A percentile compares a stretch with the other conserved stretches of the same genome.
Conservation (phyloP, 2,888 invertebrate species). For the Horisme vitalbata region DNA sequence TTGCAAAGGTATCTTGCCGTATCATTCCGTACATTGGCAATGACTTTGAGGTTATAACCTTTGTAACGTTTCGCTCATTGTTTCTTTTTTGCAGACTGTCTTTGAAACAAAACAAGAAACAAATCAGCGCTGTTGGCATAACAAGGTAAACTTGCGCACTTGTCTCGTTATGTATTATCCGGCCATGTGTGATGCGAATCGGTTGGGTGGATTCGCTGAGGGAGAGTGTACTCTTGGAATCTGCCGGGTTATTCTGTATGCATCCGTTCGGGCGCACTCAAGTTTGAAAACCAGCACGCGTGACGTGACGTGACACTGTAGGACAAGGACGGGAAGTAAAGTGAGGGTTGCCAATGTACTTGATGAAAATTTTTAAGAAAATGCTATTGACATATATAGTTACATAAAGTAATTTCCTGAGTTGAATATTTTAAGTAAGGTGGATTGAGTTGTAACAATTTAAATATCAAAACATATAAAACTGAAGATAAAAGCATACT, state of each 20-base stretch:
- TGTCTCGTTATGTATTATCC: conserved; percentile 58
- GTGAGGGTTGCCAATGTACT: conserved; percentile 32
- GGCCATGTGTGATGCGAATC: conserved; percentile 43
- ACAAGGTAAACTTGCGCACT: conserved; percentile 57
- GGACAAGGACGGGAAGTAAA: conserved; percentile 56
- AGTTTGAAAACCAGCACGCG: conserved; percentile 68
- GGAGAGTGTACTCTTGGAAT: conserved; percentile 43
- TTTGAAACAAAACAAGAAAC: conserved; percentile 43
- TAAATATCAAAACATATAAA: too few species aligned
- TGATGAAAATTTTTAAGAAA: conserved; percentile 19
- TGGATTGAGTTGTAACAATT: too few species aligned
- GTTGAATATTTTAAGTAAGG: too few species aligned
- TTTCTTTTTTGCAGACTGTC: conserved; percentile 28
- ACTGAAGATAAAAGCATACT: too few species aligned
- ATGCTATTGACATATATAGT: too few species aligned
- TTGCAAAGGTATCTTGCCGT: too few species aligned
- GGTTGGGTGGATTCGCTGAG: conserved; percentile 35
- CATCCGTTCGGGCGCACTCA: conserved; percentile 61
- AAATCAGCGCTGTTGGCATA: conserved; percentile 60
- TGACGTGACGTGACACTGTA: conserved; percentile 55
- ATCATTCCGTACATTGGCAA: conserved; percentile 2
- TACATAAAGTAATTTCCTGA: too few species aligned
- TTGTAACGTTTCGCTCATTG: conserved; percentile 16
- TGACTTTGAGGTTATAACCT: conserved; percentile 8
- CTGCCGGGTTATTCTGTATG: conserved; percentile 51